Percentiles rank a stretch among this genome's conserved stretches.
Evolutionary conservation across 2,888 invertebrate species (phyloP).

Genomic region (Sphecodes monilicornis): DNA sequence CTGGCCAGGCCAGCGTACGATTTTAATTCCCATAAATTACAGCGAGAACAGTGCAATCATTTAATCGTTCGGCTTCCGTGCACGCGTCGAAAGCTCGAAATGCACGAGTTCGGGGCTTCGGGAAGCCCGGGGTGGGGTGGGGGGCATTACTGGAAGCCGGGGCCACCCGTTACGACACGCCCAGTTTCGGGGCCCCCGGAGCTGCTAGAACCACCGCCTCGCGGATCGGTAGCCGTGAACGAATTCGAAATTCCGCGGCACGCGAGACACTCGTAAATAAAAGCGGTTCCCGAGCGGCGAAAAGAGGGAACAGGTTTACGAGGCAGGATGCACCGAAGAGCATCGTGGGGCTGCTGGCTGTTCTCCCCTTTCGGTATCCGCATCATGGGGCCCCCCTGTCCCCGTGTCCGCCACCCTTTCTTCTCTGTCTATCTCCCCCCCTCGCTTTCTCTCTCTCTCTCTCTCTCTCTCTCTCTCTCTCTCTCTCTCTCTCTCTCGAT

Average conservation of each 20-base stretch:
- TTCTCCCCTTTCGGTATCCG: slow-evolving; percentile 53
- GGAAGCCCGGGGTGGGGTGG: neutral
- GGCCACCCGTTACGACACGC: slow-evolving; percentile 22
- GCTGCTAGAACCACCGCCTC: slow-evolving; percentile 50
- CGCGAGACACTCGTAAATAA: slow-evolving; percentile 76
- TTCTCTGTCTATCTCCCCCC: slow-evolving; percentile 49
- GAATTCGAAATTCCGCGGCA: slow-evolving; percentile 74
- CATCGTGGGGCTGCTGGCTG: slow-evolving; percentile 62
- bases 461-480: slow-evolving; percentile 41
- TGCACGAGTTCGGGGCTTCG: neutral
- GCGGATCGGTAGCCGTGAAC: slow-evolving; percentile 62
- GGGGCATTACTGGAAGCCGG: neutral
- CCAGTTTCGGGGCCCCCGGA: slow-evolving; percentile 2
- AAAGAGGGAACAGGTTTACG: slow-evolving; percentile 79
- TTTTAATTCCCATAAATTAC: slow-evolving; percentile 2
- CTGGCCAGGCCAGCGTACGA: neutral
- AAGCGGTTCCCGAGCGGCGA: slow-evolving; percentile 73
- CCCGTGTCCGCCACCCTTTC: neutral
- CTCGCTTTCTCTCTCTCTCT: neutral
- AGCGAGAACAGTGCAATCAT: neutral
- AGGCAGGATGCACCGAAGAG: slow-evolving; percentile 67
- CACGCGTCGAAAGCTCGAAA: slow-evolving; percentile 4
- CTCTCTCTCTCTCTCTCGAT: slow-evolving; percentile 56
- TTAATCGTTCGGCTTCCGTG: neutral
- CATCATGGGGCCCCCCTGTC: neutral